Evolutionary conservation across 2,888 invertebrate genomes (phyloP), one percentile per base, ranked within the genome.

Genomic region (Andrena fulva): DNA sequence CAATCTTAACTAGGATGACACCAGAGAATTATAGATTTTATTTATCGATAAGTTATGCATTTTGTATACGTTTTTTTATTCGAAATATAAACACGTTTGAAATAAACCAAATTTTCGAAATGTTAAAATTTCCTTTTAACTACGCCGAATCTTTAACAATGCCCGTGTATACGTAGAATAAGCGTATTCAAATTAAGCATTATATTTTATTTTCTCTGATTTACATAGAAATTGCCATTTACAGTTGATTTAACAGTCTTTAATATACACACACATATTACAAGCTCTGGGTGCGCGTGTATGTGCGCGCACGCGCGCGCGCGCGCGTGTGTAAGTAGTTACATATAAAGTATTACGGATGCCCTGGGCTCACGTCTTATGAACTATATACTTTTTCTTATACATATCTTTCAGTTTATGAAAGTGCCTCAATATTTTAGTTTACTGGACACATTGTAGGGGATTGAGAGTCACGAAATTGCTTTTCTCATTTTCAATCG

Each of bases 161-260:
- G 27, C 12, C 16, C 48, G 27, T 20, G 0, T 0, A 4, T 31
- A 16, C 2, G 10, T n/a, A 6, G 20, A 48, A 69, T 29, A 35
- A 50, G n/a, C 20, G 5, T 12, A 59, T 20, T 59, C 29, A 56
- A 48, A 59, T 78, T 79, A 72, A 71, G 71, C 50, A 16, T 72
- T 83, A 50, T 35, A 50, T 86, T 90, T 90, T 90, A 90, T 90
- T 90, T 86, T 84, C 81, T 90, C 71, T 85, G 83, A 87, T 85
- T 90, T 90, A 90, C 90, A 89, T 90, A 89, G 82, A 90, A 90
- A 89, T 85, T 85, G 73, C 79, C 86, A 90, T 90, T 86, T 89
- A 90, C 85, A 89, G 84, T 86, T 90, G 90, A 89, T 90, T 66
- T 68, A 90, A 90, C 90, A 91, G 90, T 91, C 90, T 91, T 91